Conservation (phyloP, 2,888 invertebrate species). For the Chouioia cunea region DNA sequence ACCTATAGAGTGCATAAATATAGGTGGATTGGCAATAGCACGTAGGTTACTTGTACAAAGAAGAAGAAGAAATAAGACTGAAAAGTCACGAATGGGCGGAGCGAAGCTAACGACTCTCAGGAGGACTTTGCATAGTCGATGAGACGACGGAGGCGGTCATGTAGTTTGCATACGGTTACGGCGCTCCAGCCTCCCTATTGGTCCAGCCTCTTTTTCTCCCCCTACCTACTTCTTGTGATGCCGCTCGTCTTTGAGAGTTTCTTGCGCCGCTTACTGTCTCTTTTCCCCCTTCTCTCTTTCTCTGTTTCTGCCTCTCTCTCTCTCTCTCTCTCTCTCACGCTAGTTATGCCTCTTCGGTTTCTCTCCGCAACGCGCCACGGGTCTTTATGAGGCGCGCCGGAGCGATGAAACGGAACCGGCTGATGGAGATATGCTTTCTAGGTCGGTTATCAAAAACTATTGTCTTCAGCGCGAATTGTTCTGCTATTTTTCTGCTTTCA, state of each 20-base stretch:
- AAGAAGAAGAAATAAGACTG: conserved; percentile 4
- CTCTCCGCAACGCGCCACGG: conserved; percentile 2
- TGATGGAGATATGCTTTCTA: too few species aligned
- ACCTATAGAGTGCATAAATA: too few species aligned
- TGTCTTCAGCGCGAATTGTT: too few species aligned
- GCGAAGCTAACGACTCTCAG: conserved; percentile 50
- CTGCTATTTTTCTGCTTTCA: too few species aligned
- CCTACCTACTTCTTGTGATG: conserved; percentile 45
- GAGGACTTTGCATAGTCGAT: conserved; percentile 65
- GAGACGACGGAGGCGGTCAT: conserved; percentile 63
- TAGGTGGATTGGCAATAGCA: too few species aligned
- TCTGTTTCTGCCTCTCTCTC: not conserved
- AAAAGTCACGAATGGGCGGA: conserved; percentile 58
- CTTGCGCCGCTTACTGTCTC: not conserved
- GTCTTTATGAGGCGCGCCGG: not conserved
- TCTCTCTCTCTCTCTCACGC: conserved; percentile 26
- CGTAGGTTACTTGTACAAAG: not conserved
- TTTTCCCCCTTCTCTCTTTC: not conserved
- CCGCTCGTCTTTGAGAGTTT: conserved; percentile 13
- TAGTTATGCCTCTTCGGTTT: not conserved
- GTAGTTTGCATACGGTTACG: conserved; percentile 65
- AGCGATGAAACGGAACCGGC: too few species aligned
- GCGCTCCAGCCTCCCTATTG: conserved; percentile 62
- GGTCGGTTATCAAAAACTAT: too few species aligned
- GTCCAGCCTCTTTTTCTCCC: conserved; percentile 60